A percentile compares a stretch with the other conserved stretches of the same genome.
These are phyloP conservation scores for Salminus brasiliensis DNA, from an alignment of 2,113 vertebrate genomes.

Conservation along the genomic window DNA sequence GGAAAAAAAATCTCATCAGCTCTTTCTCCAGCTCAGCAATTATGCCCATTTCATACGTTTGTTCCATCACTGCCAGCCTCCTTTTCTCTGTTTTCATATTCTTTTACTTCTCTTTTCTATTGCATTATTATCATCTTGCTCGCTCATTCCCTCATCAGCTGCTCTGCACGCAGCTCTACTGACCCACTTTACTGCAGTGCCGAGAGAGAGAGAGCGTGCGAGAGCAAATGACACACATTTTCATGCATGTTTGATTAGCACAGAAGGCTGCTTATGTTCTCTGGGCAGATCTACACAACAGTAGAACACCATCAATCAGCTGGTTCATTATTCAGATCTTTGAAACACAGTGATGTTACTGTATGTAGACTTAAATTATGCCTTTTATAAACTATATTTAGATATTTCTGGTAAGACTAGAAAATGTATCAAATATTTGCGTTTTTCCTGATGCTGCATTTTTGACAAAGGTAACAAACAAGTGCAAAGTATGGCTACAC, in stretches of 20 bases:
- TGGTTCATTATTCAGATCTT: constrained; percentile 21
- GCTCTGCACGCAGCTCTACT: constrained; percentile 38
- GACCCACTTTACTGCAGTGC: constrained; percentile 56
- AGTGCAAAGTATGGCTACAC: no score
- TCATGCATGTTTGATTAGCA: constrained; percentile 39
- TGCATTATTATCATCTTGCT: constrained; percentile 5
- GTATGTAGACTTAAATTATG: not conserved
- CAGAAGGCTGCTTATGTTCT: constrained; percentile 15
- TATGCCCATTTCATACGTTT: constrained; percentile 7
- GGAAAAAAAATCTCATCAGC: not conserved
- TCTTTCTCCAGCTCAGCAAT: not conserved
- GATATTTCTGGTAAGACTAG: no score
- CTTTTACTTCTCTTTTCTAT: not conserved
- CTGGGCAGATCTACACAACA: constrained; percentile 2
- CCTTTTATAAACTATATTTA: not conserved
- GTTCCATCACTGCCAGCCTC: constrained; percentile 10
- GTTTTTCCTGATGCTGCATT: no score
- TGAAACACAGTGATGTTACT: not conserved
- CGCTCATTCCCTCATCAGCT: not conserved
- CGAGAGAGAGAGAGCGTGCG: not conserved
- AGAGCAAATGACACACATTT: constrained; percentile 50
- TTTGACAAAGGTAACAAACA: no score
- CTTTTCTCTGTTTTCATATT: constrained; percentile 1
- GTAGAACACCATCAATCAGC: not conserved
- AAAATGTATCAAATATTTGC: no score